A percentile compares a stretch with the other conserved stretches of the same genome.
Evolutionary conservation across 2,113 vertebrate species (phyloP).

Genomic region (Zosterops japonicus): DNA sequence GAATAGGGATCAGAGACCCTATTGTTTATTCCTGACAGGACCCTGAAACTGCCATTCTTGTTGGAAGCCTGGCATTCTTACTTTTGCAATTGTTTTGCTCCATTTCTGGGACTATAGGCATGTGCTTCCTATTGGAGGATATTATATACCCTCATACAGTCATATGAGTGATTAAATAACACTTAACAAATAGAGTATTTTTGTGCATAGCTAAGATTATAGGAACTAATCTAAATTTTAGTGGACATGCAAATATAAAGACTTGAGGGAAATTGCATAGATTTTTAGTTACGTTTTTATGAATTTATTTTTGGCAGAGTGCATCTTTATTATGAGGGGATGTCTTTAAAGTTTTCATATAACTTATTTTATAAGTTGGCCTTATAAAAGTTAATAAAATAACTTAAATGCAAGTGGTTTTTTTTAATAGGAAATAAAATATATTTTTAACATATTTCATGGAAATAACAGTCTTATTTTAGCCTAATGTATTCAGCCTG

Average conservation of each 20-base stretch:
- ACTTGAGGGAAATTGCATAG: not conserved
- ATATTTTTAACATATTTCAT: not conserved
- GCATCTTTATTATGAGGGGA: fast-evolving
- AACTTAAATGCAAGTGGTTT: not conserved
- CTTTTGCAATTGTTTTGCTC: not conserved
- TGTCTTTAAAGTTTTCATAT: not conserved
- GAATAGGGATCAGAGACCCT: not conserved
- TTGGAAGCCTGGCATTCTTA: not conserved
- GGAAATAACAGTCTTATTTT: not conserved
- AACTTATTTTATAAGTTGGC: not conserved
- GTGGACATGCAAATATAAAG: not conserved
- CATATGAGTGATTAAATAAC: not conserved
- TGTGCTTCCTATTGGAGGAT: not conserved
- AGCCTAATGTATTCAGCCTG: not conserved
- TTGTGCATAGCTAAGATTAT: not conserved
- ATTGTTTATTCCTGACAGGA: not conserved
- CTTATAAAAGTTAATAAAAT: not conserved
- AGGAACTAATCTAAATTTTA: not conserved
- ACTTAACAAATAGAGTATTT: not conserved
- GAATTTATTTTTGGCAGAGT: not conserved
- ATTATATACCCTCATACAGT: not conserved
- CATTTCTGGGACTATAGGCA: not conserved
- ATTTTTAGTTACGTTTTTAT: not conserved
- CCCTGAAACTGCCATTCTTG: not conserved
- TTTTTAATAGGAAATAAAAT: not conserved